A percentile compares a stretch with the other conserved stretches of the same genome.
phyloP scores from a whole-genome alignment of 2,113 vertebrate genomes.

The Glaucidium brasilianum region DNA sequence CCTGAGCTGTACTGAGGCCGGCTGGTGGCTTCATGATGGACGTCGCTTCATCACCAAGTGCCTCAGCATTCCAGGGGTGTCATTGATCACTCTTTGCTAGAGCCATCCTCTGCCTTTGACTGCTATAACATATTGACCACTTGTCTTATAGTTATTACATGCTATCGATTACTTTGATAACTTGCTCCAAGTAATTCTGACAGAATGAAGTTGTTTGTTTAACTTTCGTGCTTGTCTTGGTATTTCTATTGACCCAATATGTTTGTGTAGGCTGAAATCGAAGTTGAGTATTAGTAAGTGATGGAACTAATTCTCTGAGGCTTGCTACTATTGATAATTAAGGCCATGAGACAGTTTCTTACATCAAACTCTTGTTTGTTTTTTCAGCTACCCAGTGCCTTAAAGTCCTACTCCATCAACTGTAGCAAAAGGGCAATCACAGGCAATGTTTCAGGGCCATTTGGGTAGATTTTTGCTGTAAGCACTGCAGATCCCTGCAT shows the following conservation, averaged over 20 bases:
- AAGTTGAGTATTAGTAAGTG: slow-evolving; percentile 10
- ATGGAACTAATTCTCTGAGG: neutral
- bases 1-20: neutral
- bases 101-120: slow-evolving; percentile 13
- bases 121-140: slow-evolving; percentile 10
- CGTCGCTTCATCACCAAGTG: neutral
- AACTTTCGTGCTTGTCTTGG: neutral
- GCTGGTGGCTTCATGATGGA: neutral
- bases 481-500: neutral
- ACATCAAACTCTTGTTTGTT: neutral
- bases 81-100: slow-evolving; percentile 22
- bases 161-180: slow-evolving; percentile 64
- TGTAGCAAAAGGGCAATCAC: neutral
- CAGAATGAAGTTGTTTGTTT: slow-evolving; percentile 60
- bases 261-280: slow-evolving; percentile 15
- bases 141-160: slow-evolving; percentile 38
- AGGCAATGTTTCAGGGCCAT: neutral
- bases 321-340: neutral
- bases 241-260: slow-evolving; percentile 28
- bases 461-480: neutral
- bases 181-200: slow-evolving; percentile 50
- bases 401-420: neutral
- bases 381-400: neutral
- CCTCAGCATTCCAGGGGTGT: neutral
- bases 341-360: neutral